These are phyloP conservation scores for Drosophila albomicans DNA, from an alignment of 1,140 invertebrate species.

Conservation along the genomic window DNA sequence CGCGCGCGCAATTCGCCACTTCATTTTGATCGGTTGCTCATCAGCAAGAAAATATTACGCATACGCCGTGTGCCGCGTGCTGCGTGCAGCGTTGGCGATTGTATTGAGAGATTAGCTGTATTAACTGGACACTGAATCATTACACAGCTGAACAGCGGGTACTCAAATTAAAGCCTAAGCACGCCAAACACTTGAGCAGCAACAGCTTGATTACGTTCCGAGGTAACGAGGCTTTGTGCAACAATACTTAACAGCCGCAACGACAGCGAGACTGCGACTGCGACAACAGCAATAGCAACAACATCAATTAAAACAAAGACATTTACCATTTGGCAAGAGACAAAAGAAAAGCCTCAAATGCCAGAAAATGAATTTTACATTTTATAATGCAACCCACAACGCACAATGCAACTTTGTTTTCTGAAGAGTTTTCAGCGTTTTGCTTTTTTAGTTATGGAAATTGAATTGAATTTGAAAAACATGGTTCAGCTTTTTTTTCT, in stretches of 20 bases:
- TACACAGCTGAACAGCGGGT: conserved; percentile 20
- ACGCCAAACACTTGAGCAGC: conserved; percentile 24
- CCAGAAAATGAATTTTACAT: conserved; percentile 33
- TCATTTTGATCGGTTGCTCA: conserved; percentile 33
- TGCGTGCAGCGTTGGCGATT: conserved; percentile 9
- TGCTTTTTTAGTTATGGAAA: conserved; percentile 47
- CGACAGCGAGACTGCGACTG: too few relatives aligned
- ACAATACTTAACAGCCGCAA: conserved; percentile 18
- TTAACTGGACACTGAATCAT: conserved; percentile 27
- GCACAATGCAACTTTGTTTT: conserved; percentile 35
- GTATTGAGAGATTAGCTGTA: conserved; percentile 27
- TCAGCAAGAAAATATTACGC: conserved; percentile 44
- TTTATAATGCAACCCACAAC: conserved; percentile 53
- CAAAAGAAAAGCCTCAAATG: conserved; percentile 35
- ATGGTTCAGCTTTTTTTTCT: background rate
- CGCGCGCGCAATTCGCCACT: conserved; percentile 26
- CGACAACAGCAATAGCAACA: background rate
- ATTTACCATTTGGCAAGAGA: conserved; percentile 14
- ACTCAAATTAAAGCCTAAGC: conserved; percentile 19
- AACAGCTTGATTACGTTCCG: conserved; percentile 42
- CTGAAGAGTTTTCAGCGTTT: conserved; percentile 9
- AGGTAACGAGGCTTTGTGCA: conserved; percentile 28
- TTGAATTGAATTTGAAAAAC: conserved; percentile 49
- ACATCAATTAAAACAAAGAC: conserved; percentile 50
- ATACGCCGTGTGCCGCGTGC: conserved; percentile 44